A percentile compares a stretch with the other conserved stretches of the same genome.
phyloP scores from a whole-genome alignment of 2,797 vertebrate genomes.

The Cuniculus paca region DNA sequence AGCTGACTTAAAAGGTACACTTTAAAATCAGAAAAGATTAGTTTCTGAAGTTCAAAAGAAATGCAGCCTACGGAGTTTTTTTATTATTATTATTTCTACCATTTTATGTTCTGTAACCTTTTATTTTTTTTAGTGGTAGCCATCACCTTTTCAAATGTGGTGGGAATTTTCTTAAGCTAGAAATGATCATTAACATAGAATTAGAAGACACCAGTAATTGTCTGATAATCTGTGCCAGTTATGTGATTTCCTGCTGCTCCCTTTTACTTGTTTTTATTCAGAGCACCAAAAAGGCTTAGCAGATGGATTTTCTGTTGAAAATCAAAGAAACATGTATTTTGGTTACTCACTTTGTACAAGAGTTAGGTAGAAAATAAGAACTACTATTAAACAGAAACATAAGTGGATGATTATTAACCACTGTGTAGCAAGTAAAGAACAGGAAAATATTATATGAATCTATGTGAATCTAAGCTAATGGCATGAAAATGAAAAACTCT shows the following conservation, averaged over 20 bases:
- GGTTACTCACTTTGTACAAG: slow-evolving; percentile 75
- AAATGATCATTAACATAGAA: slow-evolving; percentile 83
- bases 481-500: slow-evolving; percentile 45
- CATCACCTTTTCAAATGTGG: slow-evolving; percentile 72
- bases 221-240: slow-evolving; percentile 80
- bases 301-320: slow-evolving; percentile 81
- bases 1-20: neutral
- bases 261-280: slow-evolving; percentile 82
- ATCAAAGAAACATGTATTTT: slow-evolving; percentile 83
- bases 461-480: slow-evolving; percentile 21
- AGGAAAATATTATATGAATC: slow-evolving; percentile 72
- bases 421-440: slow-evolving; percentile 69
- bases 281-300: slow-evolving; percentile 79
- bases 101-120: slow-evolving; percentile 22
- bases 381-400: slow-evolving; percentile 74
- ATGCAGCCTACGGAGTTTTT: neutral
- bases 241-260: slow-evolving; percentile 78
- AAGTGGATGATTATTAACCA: slow-evolving; percentile 82
- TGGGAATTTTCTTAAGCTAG: slow-evolving; percentile 79
- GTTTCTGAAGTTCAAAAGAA: slow-evolving; percentile 46
- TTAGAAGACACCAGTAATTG: slow-evolving; percentile 81
- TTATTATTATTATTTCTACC: slow-evolving; percentile 47
- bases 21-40: slow-evolving; percentile 52
- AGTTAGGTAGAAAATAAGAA: slow-evolving; percentile 70
- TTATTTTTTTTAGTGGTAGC: slow-evolving; percentile 46